Conservation (phyloP, 2,888 invertebrate species). For the Atherix ibis region DNA sequence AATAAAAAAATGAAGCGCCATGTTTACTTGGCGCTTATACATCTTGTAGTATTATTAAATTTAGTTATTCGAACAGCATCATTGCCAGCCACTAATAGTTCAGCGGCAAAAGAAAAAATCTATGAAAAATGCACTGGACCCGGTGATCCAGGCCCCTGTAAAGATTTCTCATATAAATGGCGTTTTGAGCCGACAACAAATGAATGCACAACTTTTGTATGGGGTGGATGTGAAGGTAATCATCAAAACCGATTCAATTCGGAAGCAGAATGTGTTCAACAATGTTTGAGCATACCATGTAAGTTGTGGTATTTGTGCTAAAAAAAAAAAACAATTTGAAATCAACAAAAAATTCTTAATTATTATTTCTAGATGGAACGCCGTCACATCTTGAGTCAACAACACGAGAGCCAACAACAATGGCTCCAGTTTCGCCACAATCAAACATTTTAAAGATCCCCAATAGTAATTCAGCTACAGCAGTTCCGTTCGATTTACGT, state of each 20-base stretch:
- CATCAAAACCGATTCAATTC: slow-evolving; percentile 49
- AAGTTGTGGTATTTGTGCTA: slow-evolving; percentile 17
- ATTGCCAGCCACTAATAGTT: slow-evolving; percentile 7
- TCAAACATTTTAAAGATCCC: slow-evolving; percentile 12
- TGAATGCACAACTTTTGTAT: slow-evolving; percentile 45
- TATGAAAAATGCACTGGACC: slow-evolving; percentile 33
- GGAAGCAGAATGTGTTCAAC: slow-evolving; percentile 46
- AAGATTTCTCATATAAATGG: slow-evolving; percentile 50
- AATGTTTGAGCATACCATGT: slow-evolving; percentile 45
- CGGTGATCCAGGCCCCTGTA: slow-evolving; percentile 41
- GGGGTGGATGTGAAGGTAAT: slow-evolving; percentile 55
- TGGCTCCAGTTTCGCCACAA: slow-evolving; percentile 32
- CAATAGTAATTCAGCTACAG: slow-evolving; percentile 27
- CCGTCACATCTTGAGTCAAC: slow-evolving; percentile 39
- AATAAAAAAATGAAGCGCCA: slow-evolving; percentile 10
- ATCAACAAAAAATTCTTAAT: neutral
- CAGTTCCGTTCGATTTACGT: slow-evolving; percentile 56
- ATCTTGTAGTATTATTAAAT: slow-evolving; percentile 7
- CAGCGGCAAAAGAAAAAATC: slow-evolving; percentile 23
- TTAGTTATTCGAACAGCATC: neutral
- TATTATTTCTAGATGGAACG: slow-evolving; percentile 33
- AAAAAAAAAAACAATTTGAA: slow-evolving; percentile 2
- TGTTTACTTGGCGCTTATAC: slow-evolving; percentile 8
- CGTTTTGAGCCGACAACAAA: slow-evolving; percentile 41
- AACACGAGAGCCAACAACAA: slow-evolving; percentile 34